Evolutionary conservation across 2,113 vertebrate species (phyloP).

Genomic region (Alligator mississippiensis): DNA sequence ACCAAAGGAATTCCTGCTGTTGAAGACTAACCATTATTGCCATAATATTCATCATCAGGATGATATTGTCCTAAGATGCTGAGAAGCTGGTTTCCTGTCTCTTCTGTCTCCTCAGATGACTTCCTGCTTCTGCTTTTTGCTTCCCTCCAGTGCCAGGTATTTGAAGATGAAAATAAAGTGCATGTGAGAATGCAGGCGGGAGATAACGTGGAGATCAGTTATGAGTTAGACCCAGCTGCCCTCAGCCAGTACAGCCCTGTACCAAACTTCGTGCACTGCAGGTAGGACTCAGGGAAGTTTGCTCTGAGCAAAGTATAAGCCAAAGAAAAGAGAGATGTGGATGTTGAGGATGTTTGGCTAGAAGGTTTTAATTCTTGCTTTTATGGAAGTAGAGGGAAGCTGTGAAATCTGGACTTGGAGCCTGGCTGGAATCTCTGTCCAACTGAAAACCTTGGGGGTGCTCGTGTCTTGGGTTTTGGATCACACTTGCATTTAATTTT

Average conservation of each 20-base stretch:
- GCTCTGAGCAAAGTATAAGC: neutral
- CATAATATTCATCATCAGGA: neutral
- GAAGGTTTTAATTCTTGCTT: neutral
- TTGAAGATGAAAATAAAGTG: slow-evolving; percentile 79
- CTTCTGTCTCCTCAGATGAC: slow-evolving; percentile 71
- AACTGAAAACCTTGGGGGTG: neutral
- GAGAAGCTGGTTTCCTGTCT: neutral
- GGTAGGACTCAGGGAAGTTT: slow-evolving; percentile 32
- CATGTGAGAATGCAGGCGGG: slow-evolving; percentile 68
- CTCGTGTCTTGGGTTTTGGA: neutral
- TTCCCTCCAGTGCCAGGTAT: slow-evolving; percentile 83
- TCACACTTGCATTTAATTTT: neutral
- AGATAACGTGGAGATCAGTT: slow-evolving; percentile 79
- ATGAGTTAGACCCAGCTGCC: slow-evolving; percentile 69
- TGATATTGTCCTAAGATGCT: neutral
- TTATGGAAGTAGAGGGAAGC: neutral
- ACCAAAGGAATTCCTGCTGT: neutral
- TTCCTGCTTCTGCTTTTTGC: slow-evolving; percentile 80
- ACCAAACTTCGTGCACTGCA: slow-evolving; percentile 77
- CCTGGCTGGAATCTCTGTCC: neutral
- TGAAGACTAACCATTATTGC: neutral
- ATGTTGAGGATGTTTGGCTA: neutral
- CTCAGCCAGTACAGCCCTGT: slow-evolving; percentile 76
- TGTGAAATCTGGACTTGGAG: neutral
- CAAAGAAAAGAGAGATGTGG: neutral